A percentile compares a stretch with the other conserved stretches of the same genome.
Conservation (phyloP, 2,888 invertebrate species). For the Axea sp. region DNA sequence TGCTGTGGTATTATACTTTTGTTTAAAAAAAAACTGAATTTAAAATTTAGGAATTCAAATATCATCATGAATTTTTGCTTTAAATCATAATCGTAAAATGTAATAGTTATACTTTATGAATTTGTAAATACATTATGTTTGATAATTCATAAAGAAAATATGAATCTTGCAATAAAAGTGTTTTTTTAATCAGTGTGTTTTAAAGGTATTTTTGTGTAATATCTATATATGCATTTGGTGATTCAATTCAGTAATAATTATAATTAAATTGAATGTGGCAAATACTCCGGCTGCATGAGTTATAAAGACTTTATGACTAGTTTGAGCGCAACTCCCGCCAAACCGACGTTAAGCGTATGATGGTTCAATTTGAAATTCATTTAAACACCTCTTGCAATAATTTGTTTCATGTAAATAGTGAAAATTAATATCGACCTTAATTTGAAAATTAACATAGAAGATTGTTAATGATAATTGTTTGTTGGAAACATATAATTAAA, state of each 20-base stretch:
- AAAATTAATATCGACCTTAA: constrained; percentile 39
- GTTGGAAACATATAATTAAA: constrained; percentile 71
- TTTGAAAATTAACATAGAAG: constrained; percentile 38
- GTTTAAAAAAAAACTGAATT: too few relatives aligned
- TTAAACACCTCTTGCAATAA: constrained; percentile 35
- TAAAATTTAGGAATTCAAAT: too few relatives aligned
- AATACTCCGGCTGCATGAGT: constrained; percentile 59
- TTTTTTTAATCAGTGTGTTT: too few relatives aligned
- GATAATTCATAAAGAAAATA: too few relatives aligned
- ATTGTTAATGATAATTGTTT: constrained; percentile 42
- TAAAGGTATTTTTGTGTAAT: too few relatives aligned
- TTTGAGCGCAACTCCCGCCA: constrained; percentile 42
- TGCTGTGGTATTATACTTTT: too few relatives aligned
- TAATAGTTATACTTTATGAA: too few relatives aligned
- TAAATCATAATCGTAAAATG: too few relatives aligned
- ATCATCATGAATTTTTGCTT: too few relatives aligned
- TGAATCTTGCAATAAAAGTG: too few relatives aligned
- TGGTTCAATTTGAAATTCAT: constrained; percentile 44
- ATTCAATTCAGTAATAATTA: constrained; percentile 36
- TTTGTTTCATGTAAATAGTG: constrained; percentile 32
- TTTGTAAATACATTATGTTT: too few relatives aligned
- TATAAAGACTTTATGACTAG: constrained; percentile 64
- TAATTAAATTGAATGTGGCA: constrained; percentile 29
- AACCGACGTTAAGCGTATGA: constrained; percentile 41
- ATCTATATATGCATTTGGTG: too few relatives aligned